phyloP scores from a whole-genome alignment of 2,797 vertebrate species.

The Jordanella pulchra region DNA sequence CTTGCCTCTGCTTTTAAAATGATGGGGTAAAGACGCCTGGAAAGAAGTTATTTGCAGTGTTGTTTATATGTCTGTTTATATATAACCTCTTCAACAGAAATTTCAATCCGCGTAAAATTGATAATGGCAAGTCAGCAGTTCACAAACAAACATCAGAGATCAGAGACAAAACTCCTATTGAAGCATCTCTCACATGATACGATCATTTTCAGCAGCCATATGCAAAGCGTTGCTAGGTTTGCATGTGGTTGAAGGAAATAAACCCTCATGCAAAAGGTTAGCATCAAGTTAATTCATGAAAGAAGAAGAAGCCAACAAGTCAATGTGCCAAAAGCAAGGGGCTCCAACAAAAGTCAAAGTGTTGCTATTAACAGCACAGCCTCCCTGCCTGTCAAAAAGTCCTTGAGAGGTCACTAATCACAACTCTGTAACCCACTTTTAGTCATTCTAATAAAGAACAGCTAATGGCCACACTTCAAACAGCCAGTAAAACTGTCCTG shows the following conservation, averaged over 20 bases:
- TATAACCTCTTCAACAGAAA: too few relatives aligned
- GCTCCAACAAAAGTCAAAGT: constrained; percentile 25
- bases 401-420: constrained; percentile 39
- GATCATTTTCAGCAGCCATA: not conserved
- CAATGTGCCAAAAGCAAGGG: constrained; percentile 18
- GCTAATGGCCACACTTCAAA: constrained; percentile 36
- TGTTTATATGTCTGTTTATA: too few relatives aligned
- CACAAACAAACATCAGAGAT: not conserved
- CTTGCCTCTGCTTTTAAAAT: not conserved
- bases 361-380: constrained; percentile 25
- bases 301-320: not conserved
- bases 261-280: not conserved
- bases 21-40: too few relatives aligned
- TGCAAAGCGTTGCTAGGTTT: not conserved
- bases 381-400: constrained; percentile 33
- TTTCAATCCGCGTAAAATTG: not conserved
- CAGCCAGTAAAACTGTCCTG: constrained; percentile 21
- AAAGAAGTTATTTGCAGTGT: too few relatives aligned
- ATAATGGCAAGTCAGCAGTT: not conserved
- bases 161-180: too few relatives aligned
- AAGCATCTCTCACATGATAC: not conserved
- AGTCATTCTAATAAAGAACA: constrained; percentile 42
- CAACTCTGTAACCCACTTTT: constrained; percentile 28
- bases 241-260: not conserved
- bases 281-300: not conserved